A percentile compares a stretch with the other conserved stretches of the same genome.
phyloP scores from a whole-genome alignment of 2,113 vertebrate species.

The Pao palembangensis region DNA sequence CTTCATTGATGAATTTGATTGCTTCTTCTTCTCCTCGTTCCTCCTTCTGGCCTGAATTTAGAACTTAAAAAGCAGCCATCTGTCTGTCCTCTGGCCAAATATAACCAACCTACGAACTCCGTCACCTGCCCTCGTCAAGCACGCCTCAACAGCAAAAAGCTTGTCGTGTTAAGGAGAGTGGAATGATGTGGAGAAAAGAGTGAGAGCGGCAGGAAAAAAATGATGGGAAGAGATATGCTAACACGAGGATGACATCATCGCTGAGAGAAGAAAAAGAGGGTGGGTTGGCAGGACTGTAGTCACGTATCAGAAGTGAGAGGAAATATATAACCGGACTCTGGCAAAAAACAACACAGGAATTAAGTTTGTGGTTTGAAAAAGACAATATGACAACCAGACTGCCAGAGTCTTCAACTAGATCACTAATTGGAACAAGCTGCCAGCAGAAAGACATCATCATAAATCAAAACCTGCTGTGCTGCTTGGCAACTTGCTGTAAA shows the following conservation, averaged over 20 bases:
- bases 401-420: slow-evolving; percentile 46
- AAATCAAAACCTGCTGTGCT: slow-evolving; percentile 69
- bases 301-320: slow-evolving; percentile 35
- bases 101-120: slow-evolving; percentile 51
- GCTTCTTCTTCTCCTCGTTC: slow-evolving; percentile 34
- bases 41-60: slow-evolving; percentile 61
- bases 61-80: slow-evolving; percentile 57
- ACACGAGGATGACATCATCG: slow-evolving; percentile 58
- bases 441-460: slow-evolving; percentile 66
- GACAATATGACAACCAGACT: slow-evolving; percentile 26
- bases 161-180: slow-evolving; percentile 31
- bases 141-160: slow-evolving; percentile 46
- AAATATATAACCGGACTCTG: slow-evolving; percentile 31
- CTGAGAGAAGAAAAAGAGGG: slow-evolving; percentile 40
- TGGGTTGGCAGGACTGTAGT: slow-evolving; percentile 21
- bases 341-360: slow-evolving; percentile 34
- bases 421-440: slow-evolving; percentile 74
- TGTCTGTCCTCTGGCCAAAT: slow-evolving; percentile 57
- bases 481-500: slow-evolving; percentile 71
- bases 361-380: slow-evolving; percentile 49
- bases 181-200: slow-evolving; percentile 33
- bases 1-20: slow-evolving; percentile 42
- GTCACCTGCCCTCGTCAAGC: slow-evolving; percentile 52
- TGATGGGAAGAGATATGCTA: slow-evolving; percentile 47
- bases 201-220: slow-evolving; percentile 1